Base-by-base conservation (phyloP, 2,888 invertebrate species). In the Polyommatus iphigenia region DNA sequence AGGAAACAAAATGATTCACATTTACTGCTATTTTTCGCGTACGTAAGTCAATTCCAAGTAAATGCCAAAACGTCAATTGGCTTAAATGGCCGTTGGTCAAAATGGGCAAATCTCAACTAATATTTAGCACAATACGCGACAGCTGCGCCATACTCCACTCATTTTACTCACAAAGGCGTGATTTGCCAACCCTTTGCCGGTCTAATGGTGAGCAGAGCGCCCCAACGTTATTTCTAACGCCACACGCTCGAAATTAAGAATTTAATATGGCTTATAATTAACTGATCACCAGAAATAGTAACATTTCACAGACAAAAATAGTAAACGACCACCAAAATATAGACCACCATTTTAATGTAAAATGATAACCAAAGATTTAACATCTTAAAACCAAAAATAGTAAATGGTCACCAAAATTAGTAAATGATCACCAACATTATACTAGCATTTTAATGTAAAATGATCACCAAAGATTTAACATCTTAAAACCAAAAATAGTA, bases 131-230 rank as follows among this genome's bases (percentile, higher is more conserved):
- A 84, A 85, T 82, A 83, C 83, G 86, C 92, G 91, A 92, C 92
- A 92, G 93, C 87, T 85, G 83, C 82, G 82, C 82, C 82, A 82
- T 84, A 84, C 82, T 80, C 91, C 87, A 84, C 85, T 83, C 83
- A 85, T 89, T 86, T 85, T 85, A 86, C 86, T 86, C 86, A 89
- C 83, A 88, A 87, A 86, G 86, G 83, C 86, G 86, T 87, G 86
- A 88, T 90, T 92, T 90, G 89, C 91, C 90, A 92, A 93, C 93
- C 93, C 93, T 91, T 92, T 90, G 85, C 82, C 82, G 84, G 88
- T 90, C 90, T 91, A 90, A 89, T 90, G 86, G 85, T 80, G 59
- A 77, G 77, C 46, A 41, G 76, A 71, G 76, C 76, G 78, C 80
- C 79, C 79, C 79, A 76, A 76, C 78, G 76, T 78, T 46, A 78